A percentile compares a stretch with the other conserved stretches of the same genome.
phyloP scores from a whole-genome alignment of 2,797 vertebrate genomes.

The Uromys caudimaculatus region DNA sequence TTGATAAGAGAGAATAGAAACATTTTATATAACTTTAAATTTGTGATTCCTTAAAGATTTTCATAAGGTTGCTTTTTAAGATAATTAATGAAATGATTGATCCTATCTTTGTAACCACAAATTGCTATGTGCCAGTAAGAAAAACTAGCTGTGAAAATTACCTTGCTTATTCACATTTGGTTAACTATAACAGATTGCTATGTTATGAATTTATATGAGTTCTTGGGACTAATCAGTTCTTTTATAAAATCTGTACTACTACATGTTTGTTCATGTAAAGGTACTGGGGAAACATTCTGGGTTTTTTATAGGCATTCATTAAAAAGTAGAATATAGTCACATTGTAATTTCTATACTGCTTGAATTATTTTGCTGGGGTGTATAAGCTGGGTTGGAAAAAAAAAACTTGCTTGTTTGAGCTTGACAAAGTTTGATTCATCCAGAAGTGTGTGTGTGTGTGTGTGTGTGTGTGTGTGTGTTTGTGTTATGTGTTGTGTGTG shows the following conservation, averaged over 20 bases:
- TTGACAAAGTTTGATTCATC: background rate
- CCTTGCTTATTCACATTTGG: background rate
- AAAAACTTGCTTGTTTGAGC: background rate
- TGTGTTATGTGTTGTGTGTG: too few species aligned
- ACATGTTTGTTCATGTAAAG: too few species aligned
- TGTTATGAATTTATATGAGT: too few species aligned
- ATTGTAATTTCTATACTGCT: background rate
- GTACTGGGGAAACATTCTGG: too few species aligned
- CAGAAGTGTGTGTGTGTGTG: too few species aligned
- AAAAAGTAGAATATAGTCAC: background rate
- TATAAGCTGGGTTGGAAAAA: background rate
- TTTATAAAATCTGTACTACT: too few species aligned
- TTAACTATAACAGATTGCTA: too few species aligned
- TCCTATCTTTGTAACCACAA: background rate
- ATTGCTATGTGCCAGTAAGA: background rate
- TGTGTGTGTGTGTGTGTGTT: too few species aligned
- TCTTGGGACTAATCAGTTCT: too few species aligned
- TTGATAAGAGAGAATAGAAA: background rate
- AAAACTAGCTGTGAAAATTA: background rate
- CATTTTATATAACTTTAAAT: background rate
- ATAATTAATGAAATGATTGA: background rate
- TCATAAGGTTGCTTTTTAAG: background rate
- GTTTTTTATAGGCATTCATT: too few species aligned
- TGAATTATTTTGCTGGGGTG: background rate
- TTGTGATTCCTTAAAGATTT: background rate